Evolutionary conservation across 2,113 vertebrate species (phyloP).

Genomic region (Bettongia penicillata): DNA sequence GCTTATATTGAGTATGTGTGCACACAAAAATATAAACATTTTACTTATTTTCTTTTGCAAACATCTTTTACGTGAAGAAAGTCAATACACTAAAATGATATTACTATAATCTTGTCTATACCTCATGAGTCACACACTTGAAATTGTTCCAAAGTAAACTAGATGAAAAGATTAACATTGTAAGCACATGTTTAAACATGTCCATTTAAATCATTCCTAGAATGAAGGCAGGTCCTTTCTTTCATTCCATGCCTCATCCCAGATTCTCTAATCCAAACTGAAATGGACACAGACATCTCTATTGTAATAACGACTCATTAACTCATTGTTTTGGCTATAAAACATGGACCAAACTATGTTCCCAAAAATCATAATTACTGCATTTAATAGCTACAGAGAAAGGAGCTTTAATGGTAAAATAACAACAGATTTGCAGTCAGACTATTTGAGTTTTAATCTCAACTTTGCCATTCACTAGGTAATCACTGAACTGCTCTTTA

Average conservation of each 20-base stretch:
- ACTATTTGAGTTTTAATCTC: not conserved
- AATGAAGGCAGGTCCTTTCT: not conserved
- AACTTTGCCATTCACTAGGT: not conserved
- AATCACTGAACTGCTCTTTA: not conserved
- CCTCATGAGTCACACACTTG: not conserved
- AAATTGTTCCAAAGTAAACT: conserved; percentile 14
- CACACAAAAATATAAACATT: not conserved
- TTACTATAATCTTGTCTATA: not conserved
- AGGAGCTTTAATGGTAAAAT: not conserved
- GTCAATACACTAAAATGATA: conserved; percentile 4
- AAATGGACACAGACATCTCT: not conserved
- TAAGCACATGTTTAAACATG: conserved; percentile 19
- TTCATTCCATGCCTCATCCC: not conserved
- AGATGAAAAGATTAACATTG: not conserved
- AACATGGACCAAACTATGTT: not conserved
- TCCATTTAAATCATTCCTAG: conserved; percentile 8
- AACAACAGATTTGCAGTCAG: not conserved
- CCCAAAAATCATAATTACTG: not conserved
- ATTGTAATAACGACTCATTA: not conserved
- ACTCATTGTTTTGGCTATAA: not conserved
- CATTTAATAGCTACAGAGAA: not conserved
- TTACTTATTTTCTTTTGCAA: conserved; percentile 24
- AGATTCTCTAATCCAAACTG: not conserved
- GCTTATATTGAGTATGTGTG: not conserved
- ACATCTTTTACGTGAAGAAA: not conserved